These are phyloP conservation scores for Echeneis naucrates DNA, from an alignment of 2,797 vertebrate species.

Conservation along the genomic window DNA sequence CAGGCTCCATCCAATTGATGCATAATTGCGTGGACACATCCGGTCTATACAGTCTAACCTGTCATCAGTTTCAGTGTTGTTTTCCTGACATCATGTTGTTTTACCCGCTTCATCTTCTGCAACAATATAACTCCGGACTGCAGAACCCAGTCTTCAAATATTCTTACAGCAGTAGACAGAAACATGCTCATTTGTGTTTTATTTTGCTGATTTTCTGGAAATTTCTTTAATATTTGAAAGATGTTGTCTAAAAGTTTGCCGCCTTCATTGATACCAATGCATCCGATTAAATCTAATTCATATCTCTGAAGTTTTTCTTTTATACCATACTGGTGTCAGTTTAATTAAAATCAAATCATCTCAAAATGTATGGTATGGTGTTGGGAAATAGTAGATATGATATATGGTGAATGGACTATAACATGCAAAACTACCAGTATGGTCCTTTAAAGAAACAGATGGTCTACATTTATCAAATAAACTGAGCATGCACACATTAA, in stretches of 20 bases:
- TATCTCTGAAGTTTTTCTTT: conserved; percentile 32
- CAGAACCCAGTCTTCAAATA: not conserved
- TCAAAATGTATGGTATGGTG: conserved; percentile 33
- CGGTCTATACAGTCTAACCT: no score
- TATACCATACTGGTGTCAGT: not conserved
- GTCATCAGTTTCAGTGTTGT: no score
- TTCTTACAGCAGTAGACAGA: not conserved
- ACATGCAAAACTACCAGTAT: conserved; percentile 67
- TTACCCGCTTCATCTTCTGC: no score
- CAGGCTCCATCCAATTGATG: conserved; percentile 12
- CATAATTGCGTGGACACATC: not conserved
- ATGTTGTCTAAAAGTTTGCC: not conserved
- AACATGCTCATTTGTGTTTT: not conserved
- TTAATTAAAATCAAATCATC: not conserved
- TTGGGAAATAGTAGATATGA: conserved; percentile 27
- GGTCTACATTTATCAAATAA: conserved; percentile 50
- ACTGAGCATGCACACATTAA: conserved; percentile 68
- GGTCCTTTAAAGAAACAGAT: conserved; percentile 67
- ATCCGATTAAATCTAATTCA: conserved; percentile 2
- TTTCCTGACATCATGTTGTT: no score
- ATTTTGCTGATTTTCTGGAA: not conserved
- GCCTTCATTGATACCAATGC: not conserved
- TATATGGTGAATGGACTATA: conserved; percentile 54
- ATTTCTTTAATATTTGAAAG: not conserved
- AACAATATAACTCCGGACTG: no score